Evolutionary conservation across 2,113 vertebrate species (phyloP).

Genomic region (Phoenicopterus ruber): DNA sequence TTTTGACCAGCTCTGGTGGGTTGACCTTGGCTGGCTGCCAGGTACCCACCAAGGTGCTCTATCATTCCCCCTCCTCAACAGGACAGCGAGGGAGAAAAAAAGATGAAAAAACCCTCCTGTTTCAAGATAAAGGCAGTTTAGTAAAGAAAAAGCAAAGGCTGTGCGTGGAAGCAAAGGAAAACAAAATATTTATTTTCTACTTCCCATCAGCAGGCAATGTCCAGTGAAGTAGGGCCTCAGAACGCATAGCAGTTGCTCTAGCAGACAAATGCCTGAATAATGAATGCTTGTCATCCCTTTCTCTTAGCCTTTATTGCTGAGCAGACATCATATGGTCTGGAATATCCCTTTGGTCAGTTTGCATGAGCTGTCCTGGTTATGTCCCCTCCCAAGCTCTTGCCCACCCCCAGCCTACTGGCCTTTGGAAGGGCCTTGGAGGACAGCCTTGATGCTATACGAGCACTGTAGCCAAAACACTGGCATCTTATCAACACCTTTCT

Average conservation of each 20-base stretch:
- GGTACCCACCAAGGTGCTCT: background rate
- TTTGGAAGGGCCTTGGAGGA: background rate
- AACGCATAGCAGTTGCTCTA: accelerated
- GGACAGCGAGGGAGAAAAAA: background rate
- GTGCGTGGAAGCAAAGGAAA: background rate
- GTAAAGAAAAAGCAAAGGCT: background rate
- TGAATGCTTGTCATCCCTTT: accelerated
- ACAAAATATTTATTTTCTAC: background rate
- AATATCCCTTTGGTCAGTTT: background rate
- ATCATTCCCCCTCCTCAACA: background rate
- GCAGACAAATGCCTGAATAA: background rate
- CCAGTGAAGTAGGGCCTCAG: background rate
- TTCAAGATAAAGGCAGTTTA: too few relatives aligned
- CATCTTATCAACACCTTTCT: background rate
- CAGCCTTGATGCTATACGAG: background rate
- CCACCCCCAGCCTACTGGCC: background rate
- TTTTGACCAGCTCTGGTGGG: background rate
- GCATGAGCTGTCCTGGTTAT: background rate
- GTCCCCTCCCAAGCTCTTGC: background rate
- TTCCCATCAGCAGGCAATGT: background rate
- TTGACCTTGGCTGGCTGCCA: background rate
- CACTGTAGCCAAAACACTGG: background rate
- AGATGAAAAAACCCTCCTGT: background rate
- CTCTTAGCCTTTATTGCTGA: background rate
- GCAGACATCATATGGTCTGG: background rate